These are phyloP conservation scores for Cyanoderma ruficeps DNA, from an alignment of 2,113 vertebrate species.

Conservation along the genomic window DNA sequence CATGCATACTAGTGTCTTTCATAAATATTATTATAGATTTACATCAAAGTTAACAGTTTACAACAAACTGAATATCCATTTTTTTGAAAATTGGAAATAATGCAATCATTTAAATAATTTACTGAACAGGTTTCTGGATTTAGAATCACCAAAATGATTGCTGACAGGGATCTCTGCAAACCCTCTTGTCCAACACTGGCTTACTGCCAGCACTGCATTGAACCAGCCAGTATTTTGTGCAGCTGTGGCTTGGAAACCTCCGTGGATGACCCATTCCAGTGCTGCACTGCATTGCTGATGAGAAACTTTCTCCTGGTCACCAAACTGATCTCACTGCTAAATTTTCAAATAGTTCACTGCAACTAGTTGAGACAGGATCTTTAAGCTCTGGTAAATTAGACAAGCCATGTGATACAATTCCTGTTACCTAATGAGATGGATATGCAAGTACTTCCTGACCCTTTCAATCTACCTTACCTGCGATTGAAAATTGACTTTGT, in stretches of 20 bases:
- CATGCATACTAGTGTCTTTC: background rate
- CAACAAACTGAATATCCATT: background rate
- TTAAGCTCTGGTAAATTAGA: background rate
- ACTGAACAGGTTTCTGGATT: background rate
- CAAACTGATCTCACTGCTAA: conserved; percentile 5
- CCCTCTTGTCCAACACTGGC: background rate
- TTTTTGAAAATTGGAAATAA: background rate
- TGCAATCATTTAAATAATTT: background rate
- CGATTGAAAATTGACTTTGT: background rate
- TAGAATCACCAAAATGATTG: background rate
- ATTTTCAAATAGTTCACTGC: conserved; percentile 22
- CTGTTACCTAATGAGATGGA: conserved; percentile 43
- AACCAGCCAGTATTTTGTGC: background rate
- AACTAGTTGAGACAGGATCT: conserved; percentile 46
- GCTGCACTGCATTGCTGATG: background rate
- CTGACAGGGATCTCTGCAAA: background rate
- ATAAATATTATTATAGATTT: background rate
- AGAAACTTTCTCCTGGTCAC: background rate
- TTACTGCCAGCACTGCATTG: background rate
- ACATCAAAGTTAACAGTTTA: background rate
- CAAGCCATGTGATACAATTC: background rate
- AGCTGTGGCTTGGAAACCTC: background rate
- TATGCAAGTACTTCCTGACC: conserved; percentile 1
- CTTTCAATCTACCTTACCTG: background rate
- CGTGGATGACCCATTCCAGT: background rate